Base-by-base conservation (phyloP, 1,140 invertebrate genomes). In the Maconellicoccus hirsutus region DNA sequence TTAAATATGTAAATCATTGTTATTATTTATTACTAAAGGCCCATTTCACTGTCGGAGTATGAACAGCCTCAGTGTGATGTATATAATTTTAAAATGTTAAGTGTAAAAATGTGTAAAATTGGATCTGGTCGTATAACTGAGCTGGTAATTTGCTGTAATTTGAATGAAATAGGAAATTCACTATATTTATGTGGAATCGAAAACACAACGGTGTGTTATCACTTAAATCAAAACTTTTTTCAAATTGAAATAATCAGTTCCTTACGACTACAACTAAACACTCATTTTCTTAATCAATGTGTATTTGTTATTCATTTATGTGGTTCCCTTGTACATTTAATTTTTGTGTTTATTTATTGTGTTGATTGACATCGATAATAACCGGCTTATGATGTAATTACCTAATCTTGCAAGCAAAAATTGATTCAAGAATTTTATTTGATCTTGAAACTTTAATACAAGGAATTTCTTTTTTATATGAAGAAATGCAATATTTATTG, bases 31-130 rank as follows among this genome's bases (percentile, higher is more conserved):
- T 25, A 66, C 1, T 66, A 26, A 66, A 66, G 61, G 61, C 61
- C 61, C 61, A 66, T 66, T 66, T 66, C 61, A 66, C 25, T 66
- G 22, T 66, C 61, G 61, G 61, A 66, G 61, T 66, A 66, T 23
- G 61, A 66, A 66, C 61, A 66, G 61, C 61, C 61, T 66, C 25
- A 66, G 61, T 66, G 61, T 66, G 61, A 25, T 66, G 61, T 66
- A 66, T 66, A 66, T 66, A 66, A 23, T 66, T 23, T 66, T 66
- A 66, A 26, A 66, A 66, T 66, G 61, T 66, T 66, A 66, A 66
- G 25, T 23, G 61, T 25, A 66, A 66, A 66, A 66, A 16, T 26
- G 25, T 25, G 25, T 66, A 66, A 66, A 23, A 16, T 66, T 66
- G 25, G 61, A 66, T 66, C 61, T 66, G 61, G 61, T 66, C 61